Percentiles rank a stretch among this genome's conserved stretches.
phyloP scores from a whole-genome alignment of 2,113 vertebrate genomes.

The Rhinolophus sinicus region DNA sequence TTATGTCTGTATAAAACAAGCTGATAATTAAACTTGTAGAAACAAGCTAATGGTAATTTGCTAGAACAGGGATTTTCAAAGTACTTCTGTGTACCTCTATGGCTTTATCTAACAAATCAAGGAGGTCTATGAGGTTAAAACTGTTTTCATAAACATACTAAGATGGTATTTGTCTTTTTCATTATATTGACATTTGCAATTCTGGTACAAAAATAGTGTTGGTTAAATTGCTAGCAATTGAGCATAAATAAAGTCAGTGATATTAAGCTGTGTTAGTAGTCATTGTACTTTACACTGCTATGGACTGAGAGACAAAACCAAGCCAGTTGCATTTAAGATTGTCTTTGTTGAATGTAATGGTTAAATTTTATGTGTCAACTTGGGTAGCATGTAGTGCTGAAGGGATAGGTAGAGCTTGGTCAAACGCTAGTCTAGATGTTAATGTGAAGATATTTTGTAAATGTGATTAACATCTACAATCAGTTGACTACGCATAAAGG shows the following conservation, averaged over 20 bases:
- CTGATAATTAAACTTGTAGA: neutral
- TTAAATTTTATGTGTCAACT: neutral
- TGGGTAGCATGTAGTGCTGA: neutral
- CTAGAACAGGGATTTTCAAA: neutral
- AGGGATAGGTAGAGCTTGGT: neutral
- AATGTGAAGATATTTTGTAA: neutral
- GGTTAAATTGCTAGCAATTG: neutral
- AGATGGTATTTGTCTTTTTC: neutral
- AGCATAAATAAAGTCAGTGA: neutral
- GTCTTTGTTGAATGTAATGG: neutral
- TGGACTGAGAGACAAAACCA: neutral
- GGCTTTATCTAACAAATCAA: neutral
- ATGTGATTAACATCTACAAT: neutral
- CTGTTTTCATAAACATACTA: neutral
- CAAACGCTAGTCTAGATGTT: neutral
- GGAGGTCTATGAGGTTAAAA: neutral
- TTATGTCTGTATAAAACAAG: neutral
- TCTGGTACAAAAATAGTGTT: neutral
- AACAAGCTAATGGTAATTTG: neutral
- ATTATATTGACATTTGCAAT: neutral
- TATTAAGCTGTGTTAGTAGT: neutral
- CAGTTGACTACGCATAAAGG: neutral
- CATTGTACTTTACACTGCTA: neutral
- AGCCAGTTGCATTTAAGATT: neutral
- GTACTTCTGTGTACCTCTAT: neutral